phyloP scores from a whole-genome alignment of 2,888 invertebrate species.

The Leptopilina syphax region DNA sequence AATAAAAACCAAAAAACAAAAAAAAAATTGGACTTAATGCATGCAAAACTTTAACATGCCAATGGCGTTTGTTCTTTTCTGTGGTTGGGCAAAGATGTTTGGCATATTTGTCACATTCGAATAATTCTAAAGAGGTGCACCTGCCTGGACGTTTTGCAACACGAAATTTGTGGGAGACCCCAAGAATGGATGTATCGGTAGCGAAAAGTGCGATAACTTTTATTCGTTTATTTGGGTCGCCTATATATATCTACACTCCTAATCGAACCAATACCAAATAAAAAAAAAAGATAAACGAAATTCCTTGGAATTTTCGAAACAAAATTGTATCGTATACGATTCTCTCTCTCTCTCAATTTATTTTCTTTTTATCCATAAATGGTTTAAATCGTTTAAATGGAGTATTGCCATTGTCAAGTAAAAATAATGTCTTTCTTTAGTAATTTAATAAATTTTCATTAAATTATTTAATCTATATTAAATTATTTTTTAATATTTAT shows the following conservation, averaged over 20 bases:
- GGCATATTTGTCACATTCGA: slow-evolving; percentile 74
- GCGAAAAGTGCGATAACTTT: slow-evolving; percentile 57
- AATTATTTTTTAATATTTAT: no score
- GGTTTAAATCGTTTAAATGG: slow-evolving; percentile 1
- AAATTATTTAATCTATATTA: no score
- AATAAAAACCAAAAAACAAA: no score
- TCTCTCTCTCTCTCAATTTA: slow-evolving; percentile 51
- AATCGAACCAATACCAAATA: slow-evolving; percentile 67
- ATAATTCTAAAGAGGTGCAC: slow-evolving; percentile 72
- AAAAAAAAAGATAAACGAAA: slow-evolving; percentile 68
- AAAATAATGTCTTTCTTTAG: slow-evolving; percentile 35
- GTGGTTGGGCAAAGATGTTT: slow-evolving; percentile 61
- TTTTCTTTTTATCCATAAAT: slow-evolving; percentile 35
- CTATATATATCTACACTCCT: slow-evolving; percentile 69
- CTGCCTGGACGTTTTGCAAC: slow-evolving; percentile 62
- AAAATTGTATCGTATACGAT: slow-evolving; percentile 67
- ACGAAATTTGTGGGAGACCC: slow-evolving; percentile 42
- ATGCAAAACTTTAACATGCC: slow-evolving; percentile 25
- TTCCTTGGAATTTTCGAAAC: slow-evolving; percentile 70
- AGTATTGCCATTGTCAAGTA: not conserved
- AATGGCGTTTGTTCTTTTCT: slow-evolving; percentile 42
- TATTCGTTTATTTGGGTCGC: slow-evolving; percentile 71
- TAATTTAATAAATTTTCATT: not conserved
- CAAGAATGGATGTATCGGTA: slow-evolving; percentile 43
- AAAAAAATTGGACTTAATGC: not conserved